Percentiles rank a stretch among this genome's conserved stretches.
Conservation (phyloP, 1,140 invertebrate species). For the Papilio helenus region DNA sequence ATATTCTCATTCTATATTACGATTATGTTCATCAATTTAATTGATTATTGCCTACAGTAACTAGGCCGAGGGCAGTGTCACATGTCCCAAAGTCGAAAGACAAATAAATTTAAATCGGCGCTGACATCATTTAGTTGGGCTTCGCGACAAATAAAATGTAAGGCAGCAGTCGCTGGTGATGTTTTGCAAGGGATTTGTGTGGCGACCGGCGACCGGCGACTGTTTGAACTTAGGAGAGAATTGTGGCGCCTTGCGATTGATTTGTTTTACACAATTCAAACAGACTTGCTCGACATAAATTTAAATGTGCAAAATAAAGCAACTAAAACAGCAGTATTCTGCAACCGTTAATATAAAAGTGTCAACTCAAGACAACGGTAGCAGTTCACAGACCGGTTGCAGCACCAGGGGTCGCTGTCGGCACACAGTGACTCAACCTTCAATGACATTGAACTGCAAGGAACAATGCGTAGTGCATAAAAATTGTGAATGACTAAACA, state of each 20-base stretch:
- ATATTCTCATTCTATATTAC: no score
- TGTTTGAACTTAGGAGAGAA: background rate
- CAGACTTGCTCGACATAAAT: background rate
- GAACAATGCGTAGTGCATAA: background rate
- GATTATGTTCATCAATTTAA: background rate
- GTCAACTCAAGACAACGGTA: background rate
- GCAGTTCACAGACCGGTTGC: background rate
- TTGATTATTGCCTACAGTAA: background rate
- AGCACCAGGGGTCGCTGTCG: background rate
- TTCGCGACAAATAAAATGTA: constrained; percentile 10
- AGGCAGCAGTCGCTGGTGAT: background rate
- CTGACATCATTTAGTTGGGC: constrained; percentile 22
- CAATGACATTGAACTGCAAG: background rate
- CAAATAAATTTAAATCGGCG: background rate
- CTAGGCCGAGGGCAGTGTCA: background rate
- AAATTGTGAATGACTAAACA: background rate
- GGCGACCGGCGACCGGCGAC: background rate
- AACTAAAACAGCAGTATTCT: background rate
- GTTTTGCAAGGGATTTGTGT: background rate
- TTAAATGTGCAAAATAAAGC: background rate
- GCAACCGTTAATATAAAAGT: background rate
- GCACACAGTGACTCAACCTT: background rate
- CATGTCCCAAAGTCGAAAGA: constrained; percentile 11
- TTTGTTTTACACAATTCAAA: background rate
- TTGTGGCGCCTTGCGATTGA: background rate